Base-by-base conservation (phyloP, 2,797 vertebrate species). In the Pachyuromys duprasi region DNA sequence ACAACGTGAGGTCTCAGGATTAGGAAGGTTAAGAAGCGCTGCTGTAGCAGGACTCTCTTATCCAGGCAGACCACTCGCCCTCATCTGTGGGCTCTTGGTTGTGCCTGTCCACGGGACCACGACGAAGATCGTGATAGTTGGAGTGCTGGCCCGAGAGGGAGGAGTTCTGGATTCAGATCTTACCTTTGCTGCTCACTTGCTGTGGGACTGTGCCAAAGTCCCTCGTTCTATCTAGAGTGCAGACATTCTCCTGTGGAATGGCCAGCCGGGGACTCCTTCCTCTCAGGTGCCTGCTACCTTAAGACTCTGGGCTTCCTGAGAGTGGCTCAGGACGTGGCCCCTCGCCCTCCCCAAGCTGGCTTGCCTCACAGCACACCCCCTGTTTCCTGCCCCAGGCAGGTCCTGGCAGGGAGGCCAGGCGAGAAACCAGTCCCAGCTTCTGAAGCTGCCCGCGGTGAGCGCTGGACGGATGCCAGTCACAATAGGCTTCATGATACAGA, bases 401-500 rank as follows among this genome's bases (percentile, higher is more conserved):
- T 76, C 86, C 83, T 94, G 94, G 89, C 93, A 94, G 90, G 78
- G 84, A 80, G 78, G 81, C 93, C 78, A 86, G 84, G 53, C 53
- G 70, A 79, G 86, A 67, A 76, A 69, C 90, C 92, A 89, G 94
- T 49, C 93, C 83, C 12, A 1, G 82, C 82, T 55, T 5, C 92
- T 96, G 31, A 89, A 24, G 95, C 31, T 5, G 76, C 90, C 81
- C 0, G 20, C 0, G 36, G 93, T 67, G 88, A 92, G 96, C 0
- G 33, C 96, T 96, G 97, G 97, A 94, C 1, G 0, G 1, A 0
- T 0, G 97, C 97, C 97, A 96, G 91, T 80, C 95, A 89, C 96
- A 96, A 91, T 2, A 96, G 62, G 96, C 84, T 92, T 57, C 0
- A 2, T 92, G 90, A 86, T 84, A 97, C 97, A 97, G 96, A 97